Conservation (phyloP, 2,113 vertebrate species). For the Cyanoramphus novaezelandiae region DNA sequence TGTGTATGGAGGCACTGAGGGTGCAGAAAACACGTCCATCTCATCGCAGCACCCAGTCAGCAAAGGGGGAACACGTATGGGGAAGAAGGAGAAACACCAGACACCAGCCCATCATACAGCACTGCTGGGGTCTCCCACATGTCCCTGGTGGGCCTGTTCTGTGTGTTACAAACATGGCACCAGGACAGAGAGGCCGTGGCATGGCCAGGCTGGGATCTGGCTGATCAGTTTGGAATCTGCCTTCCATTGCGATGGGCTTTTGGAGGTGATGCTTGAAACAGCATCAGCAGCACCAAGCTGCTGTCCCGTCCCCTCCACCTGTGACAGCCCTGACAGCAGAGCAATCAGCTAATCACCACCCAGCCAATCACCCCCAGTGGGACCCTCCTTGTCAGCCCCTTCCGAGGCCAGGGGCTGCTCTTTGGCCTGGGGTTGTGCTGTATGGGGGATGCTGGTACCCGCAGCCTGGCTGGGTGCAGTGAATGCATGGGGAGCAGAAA, state of each 20-base stretch:
- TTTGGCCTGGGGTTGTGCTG: not conserved
- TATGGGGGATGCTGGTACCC: not conserved
- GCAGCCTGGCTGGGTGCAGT: not conserved
- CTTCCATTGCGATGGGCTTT: accelerated
- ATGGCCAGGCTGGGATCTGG: not conserved
- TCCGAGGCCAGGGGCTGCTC: accelerated
- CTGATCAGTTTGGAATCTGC: not conserved
- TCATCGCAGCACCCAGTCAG: not conserved
- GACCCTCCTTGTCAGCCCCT: not conserved
- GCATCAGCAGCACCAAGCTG: not conserved
- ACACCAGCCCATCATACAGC: accelerated
- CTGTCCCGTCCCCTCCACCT: not conserved
- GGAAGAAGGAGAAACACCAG: not conserved
- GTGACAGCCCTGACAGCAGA: not conserved
- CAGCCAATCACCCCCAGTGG: not conserved
- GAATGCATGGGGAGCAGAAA: accelerated
- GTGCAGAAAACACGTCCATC: accelerated
- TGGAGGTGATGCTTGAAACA: not conserved
- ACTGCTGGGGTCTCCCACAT: accelerated
- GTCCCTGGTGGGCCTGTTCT: accelerated
- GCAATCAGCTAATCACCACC: not conserved
- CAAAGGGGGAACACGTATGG: accelerated
- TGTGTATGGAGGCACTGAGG: accelerated
- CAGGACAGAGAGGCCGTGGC: not conserved
- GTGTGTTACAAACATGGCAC: accelerated